Base-by-base conservation (phyloP, 2,797 vertebrate genomes). In the Cirrhinus molitorella region DNA sequence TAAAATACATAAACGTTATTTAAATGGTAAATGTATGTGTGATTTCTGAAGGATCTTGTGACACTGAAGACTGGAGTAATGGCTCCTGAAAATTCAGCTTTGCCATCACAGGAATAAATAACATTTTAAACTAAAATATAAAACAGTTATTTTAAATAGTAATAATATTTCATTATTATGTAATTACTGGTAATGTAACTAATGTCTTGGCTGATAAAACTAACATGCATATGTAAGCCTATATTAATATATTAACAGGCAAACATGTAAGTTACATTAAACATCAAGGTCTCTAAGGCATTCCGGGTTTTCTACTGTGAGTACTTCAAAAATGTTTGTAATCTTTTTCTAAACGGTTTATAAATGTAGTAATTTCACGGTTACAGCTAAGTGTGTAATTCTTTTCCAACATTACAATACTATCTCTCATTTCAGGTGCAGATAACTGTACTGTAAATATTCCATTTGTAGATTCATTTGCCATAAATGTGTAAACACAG, bases 221-320 rank as follows among this genome's bases (percentile, higher is more conserved):
- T 28, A 47, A 13, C 57, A 77, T 43, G 55, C 16, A 25, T 77
- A 61, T 77, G 49, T 57, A n/a, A 43, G 49, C 8, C 16, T 31
- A 23, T 49, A 57, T 71, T 61, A 47, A 73, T 63, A 81, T 73
- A 34, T 51, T 59, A 59, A 45, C 43, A 11, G 45, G 9, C n/a
- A 79, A 66, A 43, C 21, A 45, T 25, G 31, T 51, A 79, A 51
- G 14, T 23, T 17, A 16, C 12, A 67, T 23, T 53, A 63, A 8
- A 47, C 28, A 79, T 40, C 77, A 53, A 55, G 31, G 9, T 80
- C 34, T 61, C 45, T 51, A 19, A 43, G 5, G 23, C 3, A 63
- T 45, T 77, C 16, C 40, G 63, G 57, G n/a, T n/a, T 51, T 37
- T 53, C 10, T 68, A 79, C 31, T 40, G 65, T 55, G 21, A 53